These are phyloP conservation scores for Drosophila neotestacea DNA, from an alignment of 2,888 invertebrate genomes.

Conservation along the genomic window DNA sequence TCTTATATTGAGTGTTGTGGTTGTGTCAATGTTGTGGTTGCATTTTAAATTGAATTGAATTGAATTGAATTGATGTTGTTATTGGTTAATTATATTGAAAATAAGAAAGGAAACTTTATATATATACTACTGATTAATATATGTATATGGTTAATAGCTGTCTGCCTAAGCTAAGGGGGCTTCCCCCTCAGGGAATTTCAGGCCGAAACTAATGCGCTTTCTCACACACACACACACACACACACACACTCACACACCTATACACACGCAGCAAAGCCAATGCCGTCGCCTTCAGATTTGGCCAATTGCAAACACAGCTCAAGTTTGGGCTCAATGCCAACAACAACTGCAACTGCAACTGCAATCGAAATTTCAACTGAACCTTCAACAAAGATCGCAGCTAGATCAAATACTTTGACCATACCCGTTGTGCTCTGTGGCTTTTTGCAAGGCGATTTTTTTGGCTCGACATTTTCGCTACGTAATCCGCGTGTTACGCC, in stretches of 20 bases:
- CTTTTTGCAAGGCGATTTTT: conserved; percentile 84
- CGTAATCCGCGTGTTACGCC: conserved; percentile 60
- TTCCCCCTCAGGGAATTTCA: conserved; percentile 23
- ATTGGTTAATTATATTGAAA: conserved; percentile 31
- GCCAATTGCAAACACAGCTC: conserved; percentile 56
- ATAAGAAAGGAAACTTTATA: neutral
- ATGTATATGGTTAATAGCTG: conserved; percentile 3
- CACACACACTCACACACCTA: conserved; percentile 16
- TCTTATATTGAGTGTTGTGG: conserved; percentile 82
- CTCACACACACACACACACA: conserved; percentile 35
- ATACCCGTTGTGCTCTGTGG: conserved; percentile 86
- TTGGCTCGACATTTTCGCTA: conserved; percentile 76
- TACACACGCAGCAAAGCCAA: conserved; percentile 24
- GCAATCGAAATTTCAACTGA: neutral
- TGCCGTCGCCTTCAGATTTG: conserved; percentile 37
- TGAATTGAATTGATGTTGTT: conserved; percentile 68
- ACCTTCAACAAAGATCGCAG: conserved; percentile 13
- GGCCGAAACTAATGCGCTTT: conserved; percentile 59
- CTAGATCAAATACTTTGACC: conserved; percentile 63
- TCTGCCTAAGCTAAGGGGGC: neutral
- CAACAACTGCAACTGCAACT: conserved; percentile 8
- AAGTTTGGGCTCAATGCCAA: conserved; percentile 62
- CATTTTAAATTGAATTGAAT: conserved; percentile 75
- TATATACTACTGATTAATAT: conserved; percentile 5
- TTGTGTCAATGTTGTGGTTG: conserved; percentile 85